Evolutionary conservation across 2,113 vertebrate genomes (phyloP).

Genomic region (Semnopithecus entellus): DNA sequence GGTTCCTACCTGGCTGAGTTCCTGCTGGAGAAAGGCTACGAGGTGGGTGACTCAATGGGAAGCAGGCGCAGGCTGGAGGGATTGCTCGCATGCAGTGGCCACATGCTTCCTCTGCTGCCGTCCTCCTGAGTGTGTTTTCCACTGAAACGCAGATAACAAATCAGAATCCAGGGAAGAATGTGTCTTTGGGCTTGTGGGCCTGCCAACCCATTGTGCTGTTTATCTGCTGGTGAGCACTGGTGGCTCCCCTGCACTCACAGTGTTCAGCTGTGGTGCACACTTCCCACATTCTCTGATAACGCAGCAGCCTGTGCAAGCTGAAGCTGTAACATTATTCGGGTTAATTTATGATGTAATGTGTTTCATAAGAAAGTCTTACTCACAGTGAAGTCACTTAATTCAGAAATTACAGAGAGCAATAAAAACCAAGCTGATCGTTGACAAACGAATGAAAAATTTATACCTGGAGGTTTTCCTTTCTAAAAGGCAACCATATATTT

Average conservation of each 20-base stretch:
- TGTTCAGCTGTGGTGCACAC: slow-evolving; percentile 75
- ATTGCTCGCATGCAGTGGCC: slow-evolving; percentile 75
- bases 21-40: slow-evolving; percentile 96
- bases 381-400: slow-evolving; percentile 66
- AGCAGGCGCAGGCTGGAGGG: slow-evolving; percentile 82
- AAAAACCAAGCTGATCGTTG: slow-evolving; percentile 70
- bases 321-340: slow-evolving; percentile 72
- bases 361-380: slow-evolving; percentile 48
- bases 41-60: slow-evolving; percentile 92
- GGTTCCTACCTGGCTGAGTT: slow-evolving; percentile 99
- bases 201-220: slow-evolving; percentile 91
- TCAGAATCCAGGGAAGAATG: slow-evolving; percentile 89
- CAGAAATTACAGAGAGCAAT: slow-evolving; percentile 64
- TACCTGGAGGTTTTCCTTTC: slow-evolving; percentile 27
- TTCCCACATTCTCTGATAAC: slow-evolving; percentile 85
- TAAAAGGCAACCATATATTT: neutral
- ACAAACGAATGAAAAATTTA: slow-evolving; percentile 51
- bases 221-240: slow-evolving; percentile 80
- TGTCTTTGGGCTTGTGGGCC: slow-evolving; percentile 84
- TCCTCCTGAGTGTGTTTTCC: slow-evolving; percentile 89
- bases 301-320: slow-evolving; percentile 70
- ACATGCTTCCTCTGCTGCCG: slow-evolving; percentile 82
- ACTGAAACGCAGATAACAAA: slow-evolving; percentile 92
- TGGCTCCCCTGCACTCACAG: slow-evolving; percentile 79
- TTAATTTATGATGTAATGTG: slow-evolving; percentile 80